Evolutionary conservation across 2,113 vertebrate species (phyloP), one percentile per base, ranked within the genome.

Genomic region (Oncorhynchus kisutch): DNA sequence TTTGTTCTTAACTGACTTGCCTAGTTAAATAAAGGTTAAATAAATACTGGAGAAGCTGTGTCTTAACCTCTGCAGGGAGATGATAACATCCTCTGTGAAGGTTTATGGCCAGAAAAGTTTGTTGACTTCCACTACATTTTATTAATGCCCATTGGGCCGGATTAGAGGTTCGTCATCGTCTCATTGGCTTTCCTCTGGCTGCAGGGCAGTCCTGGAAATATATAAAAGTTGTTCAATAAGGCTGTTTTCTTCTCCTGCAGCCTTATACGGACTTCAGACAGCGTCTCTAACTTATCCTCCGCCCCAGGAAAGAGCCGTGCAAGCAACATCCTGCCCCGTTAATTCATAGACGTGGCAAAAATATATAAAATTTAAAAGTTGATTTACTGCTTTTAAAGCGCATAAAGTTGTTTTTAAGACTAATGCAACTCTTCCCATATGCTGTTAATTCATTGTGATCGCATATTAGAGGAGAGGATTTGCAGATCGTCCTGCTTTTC

Each of bases 81-180:
- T 69, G 77, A 85, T 78, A 82, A 86, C 62, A 85, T 79, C 78
- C 85, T 68, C 66, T 64, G 48, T 62, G 69, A 49, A 51, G 77
- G 73, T 60, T n/a, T 60, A 3, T n/a, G 2, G 20, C 1, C 70
- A 14, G 60, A 73, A 77, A n/a, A 13, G 68, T 70, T 70, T 59
- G 59, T 70, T 59, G 59, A 76, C 74, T 80, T 72, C 59, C 49
- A 73, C 70, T 72, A 29, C 69, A 74, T 81, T 31, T 78, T 79
- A 75, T 68, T 83, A 60, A 64, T 24, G 60, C 78, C 84, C 22
- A 18, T 5, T 59, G 81, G 78, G 27, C 74, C 76, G 83, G 81
- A 87, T 85, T 78, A 83, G 70, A 73, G 48, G n/a, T 2, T 67
- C 69, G 75, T 18, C 49, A 54, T n/a, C 20, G 77, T 78, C 73